These are phyloP conservation scores for Sciurus niger DNA, from an alignment of 2,113 vertebrate species.

Conservation along the genomic window DNA sequence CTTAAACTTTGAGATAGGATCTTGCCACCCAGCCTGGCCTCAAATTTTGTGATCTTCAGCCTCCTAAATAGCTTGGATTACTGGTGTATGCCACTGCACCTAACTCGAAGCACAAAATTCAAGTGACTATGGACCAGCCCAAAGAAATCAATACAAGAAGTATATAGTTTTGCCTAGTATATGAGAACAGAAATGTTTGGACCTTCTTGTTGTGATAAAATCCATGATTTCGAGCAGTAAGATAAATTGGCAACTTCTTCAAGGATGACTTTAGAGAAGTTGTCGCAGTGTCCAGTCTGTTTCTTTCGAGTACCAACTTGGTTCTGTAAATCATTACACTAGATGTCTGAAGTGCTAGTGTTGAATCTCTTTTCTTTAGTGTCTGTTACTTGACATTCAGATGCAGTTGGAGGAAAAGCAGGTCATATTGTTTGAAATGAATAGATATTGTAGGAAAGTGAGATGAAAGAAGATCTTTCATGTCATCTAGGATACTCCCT, in stretches of 20 bases:
- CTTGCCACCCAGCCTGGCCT: neutral
- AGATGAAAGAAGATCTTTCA: neutral
- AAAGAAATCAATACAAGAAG: constrained; percentile 53
- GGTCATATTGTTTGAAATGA: constrained; percentile 7
- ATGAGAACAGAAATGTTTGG: neutral
- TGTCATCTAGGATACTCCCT: neutral
- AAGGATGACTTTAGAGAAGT: neutral
- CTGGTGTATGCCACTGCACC: neutral
- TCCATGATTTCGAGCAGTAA: neutral
- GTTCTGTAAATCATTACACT: neutral
- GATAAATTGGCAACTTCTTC: neutral
- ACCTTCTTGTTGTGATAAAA: neutral
- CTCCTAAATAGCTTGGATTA: neutral
- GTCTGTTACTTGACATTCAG: neutral
- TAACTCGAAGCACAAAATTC: neutral
- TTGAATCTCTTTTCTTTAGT: neutral
- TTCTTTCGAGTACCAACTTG: neutral
- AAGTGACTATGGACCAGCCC: constrained; percentile 12
- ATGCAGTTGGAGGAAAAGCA: neutral
- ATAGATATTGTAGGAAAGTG: neutral
- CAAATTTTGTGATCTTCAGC: neutral
- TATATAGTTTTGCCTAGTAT: constrained; percentile 17
- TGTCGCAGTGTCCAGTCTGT: neutral
- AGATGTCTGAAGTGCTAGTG: neutral
- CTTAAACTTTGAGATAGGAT: neutral